phyloP scores from a whole-genome alignment of 2,797 vertebrate species.

The Eupleurogrammus muticus region DNA sequence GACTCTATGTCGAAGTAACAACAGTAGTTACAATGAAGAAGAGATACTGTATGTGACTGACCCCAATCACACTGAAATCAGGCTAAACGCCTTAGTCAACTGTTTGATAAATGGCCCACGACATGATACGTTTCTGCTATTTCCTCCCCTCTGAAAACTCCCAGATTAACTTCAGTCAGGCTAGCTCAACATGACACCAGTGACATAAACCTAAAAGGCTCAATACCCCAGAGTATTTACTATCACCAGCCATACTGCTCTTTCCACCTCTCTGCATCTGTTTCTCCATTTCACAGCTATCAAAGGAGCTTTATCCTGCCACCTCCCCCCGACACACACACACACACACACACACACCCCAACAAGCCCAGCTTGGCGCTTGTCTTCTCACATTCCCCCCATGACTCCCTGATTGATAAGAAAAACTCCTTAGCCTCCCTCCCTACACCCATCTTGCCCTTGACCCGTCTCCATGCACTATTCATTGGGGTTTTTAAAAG shows the following conservation, averaged over 20 bases:
- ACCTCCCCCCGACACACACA: not conserved
- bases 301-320: slow-evolving; percentile 68
- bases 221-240: slow-evolving; percentile 70
- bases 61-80: slow-evolving; percentile 7
- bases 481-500: slow-evolving; percentile 84
- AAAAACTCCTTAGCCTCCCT: slow-evolving; percentile 76
- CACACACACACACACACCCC: slow-evolving; percentile 8
- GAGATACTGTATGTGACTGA: not conserved
- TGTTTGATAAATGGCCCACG: slow-evolving; percentile 23
- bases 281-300: slow-evolving; percentile 76
- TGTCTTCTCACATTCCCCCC: slow-evolving; percentile 75
- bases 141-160: slow-evolving; percentile 45
- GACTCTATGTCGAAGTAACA: not conserved
- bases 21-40: not conserved
- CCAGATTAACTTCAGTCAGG: slow-evolving; percentile 61
- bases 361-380: slow-evolving; percentile 57
- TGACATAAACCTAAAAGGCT: slow-evolving; percentile 69
- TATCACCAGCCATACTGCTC: slow-evolving; percentile 57
- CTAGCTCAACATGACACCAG: slow-evolving; percentile 62
- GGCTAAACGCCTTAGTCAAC: not conserved
- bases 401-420: slow-evolving; percentile 83
- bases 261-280: slow-evolving; percentile 68
- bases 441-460: slow-evolving; percentile 75
- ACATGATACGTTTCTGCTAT: slow-evolving; percentile 28
- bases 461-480: slow-evolving; percentile 83